These are phyloP conservation scores for Ursus arctos DNA, from an alignment of 2,113 vertebrate genomes.

Conservation along the genomic window DNA sequence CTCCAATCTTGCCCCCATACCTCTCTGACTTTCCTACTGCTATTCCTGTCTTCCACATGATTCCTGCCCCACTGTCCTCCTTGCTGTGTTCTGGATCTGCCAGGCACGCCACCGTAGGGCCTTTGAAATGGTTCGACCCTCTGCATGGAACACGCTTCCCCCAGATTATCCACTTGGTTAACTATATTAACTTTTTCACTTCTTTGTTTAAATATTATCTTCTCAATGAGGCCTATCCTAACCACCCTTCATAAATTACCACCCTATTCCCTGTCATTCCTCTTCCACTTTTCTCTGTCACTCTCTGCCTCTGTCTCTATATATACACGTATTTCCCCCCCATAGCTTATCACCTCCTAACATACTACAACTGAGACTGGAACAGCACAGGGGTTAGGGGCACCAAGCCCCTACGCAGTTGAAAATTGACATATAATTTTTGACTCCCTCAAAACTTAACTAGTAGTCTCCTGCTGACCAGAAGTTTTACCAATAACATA, in stretches of 20 bases:
- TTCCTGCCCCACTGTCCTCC: not conserved
- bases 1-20: not conserved
- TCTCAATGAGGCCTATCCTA: not conserved
- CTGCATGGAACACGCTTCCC: not conserved
- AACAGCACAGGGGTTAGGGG: not conserved
- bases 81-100: not conserved
- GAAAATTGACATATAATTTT: not conserved
- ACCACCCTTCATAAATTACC: not conserved
- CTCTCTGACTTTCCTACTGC: not conserved
- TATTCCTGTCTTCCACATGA: rapidly evolving
- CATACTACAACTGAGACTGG: not conserved
- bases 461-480: not conserved
- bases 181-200: not conserved
- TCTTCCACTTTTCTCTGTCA: not conserved
- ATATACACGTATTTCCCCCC: too few species aligned
- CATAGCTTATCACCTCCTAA: not conserved
- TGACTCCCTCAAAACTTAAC: not conserved
- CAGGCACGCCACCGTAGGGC: not conserved
- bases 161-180: too few species aligned
- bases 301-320: not conserved
- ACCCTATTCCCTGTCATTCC: not conserved
- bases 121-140: not conserved
- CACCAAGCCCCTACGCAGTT: not conserved
- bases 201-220: not conserved
- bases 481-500: not conserved